Evolutionary conservation across 2,888 invertebrate genomes (phyloP).

Genomic region (Drosophila picticornis): DNA sequence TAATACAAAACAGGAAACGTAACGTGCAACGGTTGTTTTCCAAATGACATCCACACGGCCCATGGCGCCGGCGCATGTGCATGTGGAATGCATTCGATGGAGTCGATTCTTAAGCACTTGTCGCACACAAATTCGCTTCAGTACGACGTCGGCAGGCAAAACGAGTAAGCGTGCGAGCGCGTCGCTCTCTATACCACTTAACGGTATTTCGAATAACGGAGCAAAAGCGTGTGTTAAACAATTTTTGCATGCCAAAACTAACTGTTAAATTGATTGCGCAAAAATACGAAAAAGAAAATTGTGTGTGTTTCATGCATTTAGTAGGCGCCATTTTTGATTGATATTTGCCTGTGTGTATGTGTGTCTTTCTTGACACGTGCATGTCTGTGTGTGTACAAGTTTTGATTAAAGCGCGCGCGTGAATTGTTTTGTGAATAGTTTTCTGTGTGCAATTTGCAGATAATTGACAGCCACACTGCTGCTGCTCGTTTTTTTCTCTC

Average conservation of each 20-base stretch:
- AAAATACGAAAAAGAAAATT: conserved; percentile 20
- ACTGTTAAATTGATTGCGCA: conserved; percentile 54
- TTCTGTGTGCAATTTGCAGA: conserved; percentile 61
- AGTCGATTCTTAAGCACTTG: conserved; percentile 57
- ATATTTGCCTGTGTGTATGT: conserved; percentile 44
- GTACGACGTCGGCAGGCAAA: conserved; percentile 71
- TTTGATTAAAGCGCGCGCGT: conserved; percentile 73
- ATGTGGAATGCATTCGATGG: conserved; percentile 48
- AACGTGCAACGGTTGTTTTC: conserved; percentile 47
- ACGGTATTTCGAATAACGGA: conserved; percentile 72
- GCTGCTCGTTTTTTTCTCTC: conserved; percentile 7
- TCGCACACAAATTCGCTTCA: conserved; percentile 41
- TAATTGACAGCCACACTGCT: conserved; percentile 45
- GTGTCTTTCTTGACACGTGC: conserved; percentile 20
- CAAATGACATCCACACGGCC: conserved; percentile 64
- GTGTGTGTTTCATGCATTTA: conserved; percentile 62
- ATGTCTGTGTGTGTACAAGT: conserved; percentile 9
- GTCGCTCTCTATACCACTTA: conserved; percentile 34
- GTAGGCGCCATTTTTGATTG: conserved; percentile 66
- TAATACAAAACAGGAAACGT: conserved; percentile 40
- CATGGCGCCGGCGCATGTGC: conserved; percentile 64
- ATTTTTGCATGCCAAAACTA: conserved; percentile 25
- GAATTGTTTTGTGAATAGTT: conserved; percentile 55
- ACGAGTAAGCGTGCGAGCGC: conserved; percentile 45
- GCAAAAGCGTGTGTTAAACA: conserved; percentile 54